Conservation (phyloP, 2,797 vertebrate species). For the Clarias platycephalus region DNA sequence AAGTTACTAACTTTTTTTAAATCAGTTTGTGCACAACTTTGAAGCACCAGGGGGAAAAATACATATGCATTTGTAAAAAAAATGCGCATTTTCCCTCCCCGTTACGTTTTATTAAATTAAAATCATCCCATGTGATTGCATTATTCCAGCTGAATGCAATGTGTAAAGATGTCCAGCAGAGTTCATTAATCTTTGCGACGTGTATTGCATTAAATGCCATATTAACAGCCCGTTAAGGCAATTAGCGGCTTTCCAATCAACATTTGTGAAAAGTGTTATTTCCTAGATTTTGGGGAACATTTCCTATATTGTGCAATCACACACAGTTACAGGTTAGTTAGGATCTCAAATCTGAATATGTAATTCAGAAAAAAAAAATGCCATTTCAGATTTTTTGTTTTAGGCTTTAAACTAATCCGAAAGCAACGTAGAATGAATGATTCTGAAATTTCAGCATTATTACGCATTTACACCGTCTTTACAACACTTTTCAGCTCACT, state of each 20-base stretch:
- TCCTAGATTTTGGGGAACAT: slow-evolving; percentile 31
- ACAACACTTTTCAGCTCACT: neutral
- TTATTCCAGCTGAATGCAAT: slow-evolving; percentile 12
- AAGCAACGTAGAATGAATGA: neutral
- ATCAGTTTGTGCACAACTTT: neutral
- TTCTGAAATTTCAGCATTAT: neutral
- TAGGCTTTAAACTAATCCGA: neutral
- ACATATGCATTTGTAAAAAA: neutral
- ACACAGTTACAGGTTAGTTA: neutral
- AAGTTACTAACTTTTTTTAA: neutral
- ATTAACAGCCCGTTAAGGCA: slow-evolving; percentile 68
- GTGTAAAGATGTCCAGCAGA: slow-evolving; percentile 33
- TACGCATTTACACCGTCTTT: neutral
- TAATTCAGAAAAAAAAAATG: neutral
- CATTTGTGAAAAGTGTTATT: slow-evolving; percentile 43
- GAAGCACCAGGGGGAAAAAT: neutral
- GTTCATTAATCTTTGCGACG: slow-evolving; percentile 46
- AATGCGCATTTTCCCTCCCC: neutral
- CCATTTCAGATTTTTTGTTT: neutral
- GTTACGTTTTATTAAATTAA: neutral
- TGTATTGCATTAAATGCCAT: slow-evolving; percentile 72
- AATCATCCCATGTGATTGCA: slow-evolving; percentile 2
- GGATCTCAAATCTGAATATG: neutral
- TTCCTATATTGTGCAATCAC: slow-evolving; percentile 19
- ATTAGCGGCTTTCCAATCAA: slow-evolving; percentile 62